phyloP scores from a whole-genome alignment of 2,797 vertebrate genomes.

The Danio tinwini region DNA sequence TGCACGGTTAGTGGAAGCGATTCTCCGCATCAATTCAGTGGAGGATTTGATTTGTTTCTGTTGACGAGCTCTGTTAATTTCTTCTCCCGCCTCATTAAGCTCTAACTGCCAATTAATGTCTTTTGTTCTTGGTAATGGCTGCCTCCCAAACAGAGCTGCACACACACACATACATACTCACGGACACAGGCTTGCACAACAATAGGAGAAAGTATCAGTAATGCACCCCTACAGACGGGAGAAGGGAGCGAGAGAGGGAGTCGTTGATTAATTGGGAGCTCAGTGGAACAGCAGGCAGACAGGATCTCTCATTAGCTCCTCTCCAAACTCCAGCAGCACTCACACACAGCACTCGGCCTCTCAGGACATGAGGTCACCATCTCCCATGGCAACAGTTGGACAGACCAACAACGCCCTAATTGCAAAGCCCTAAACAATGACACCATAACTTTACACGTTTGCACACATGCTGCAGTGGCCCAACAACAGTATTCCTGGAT shows the following conservation, averaged over 20 bases:
- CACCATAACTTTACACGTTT: slow-evolving; percentile 15
- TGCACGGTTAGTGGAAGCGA: slow-evolving; percentile 75
- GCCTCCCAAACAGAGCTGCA: slow-evolving; percentile 78
- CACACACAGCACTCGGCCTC: slow-evolving; percentile 28
- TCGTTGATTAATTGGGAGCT: slow-evolving; percentile 59
- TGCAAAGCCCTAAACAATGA: slow-evolving; percentile 26
- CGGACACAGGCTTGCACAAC: slow-evolving; percentile 32
- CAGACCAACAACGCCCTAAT: slow-evolving; percentile 37
- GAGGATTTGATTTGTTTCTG: slow-evolving; percentile 86
- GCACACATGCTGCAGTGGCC: slow-evolving; percentile 4
- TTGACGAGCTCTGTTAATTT: slow-evolving; percentile 83
- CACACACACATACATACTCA: slow-evolving; percentile 53
- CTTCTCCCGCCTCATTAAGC: slow-evolving; percentile 86
- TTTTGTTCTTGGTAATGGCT: slow-evolving; percentile 86
- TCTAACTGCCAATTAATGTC: slow-evolving; percentile 89
- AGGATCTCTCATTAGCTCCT: slow-evolving; percentile 46
- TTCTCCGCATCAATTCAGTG: slow-evolving; percentile 78
- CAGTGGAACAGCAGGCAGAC: slow-evolving; percentile 48
- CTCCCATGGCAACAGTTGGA: slow-evolving; percentile 35
- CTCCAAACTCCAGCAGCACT: slow-evolving; percentile 55
- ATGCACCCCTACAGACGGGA: slow-evolving; percentile 29
- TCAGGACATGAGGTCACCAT: slow-evolving; percentile 51
- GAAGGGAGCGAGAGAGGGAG: slow-evolving; percentile 39
- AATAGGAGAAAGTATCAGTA: slow-evolving; percentile 45
- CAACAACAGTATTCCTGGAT: background rate